Conservation (phyloP, 2,888 invertebrate genomes). For the Oithona nana region DNA sequence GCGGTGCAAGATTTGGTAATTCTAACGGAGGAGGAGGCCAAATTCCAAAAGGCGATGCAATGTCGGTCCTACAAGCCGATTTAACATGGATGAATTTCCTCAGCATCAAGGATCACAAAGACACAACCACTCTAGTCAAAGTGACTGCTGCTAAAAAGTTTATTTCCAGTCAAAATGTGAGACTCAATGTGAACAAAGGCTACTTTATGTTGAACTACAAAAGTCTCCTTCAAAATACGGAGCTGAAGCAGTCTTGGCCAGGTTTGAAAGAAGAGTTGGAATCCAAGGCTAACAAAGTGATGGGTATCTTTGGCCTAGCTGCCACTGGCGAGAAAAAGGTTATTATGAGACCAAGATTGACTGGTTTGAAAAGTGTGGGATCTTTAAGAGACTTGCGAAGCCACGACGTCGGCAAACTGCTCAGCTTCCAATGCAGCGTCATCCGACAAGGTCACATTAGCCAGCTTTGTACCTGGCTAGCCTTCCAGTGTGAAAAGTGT, state of each 20-base stretch:
- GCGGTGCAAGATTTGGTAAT: background rate
- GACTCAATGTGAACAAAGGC: background rate
- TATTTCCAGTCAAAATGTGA: background rate
- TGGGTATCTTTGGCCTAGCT: background rate
- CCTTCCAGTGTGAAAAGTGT: slow-evolving; percentile 54
- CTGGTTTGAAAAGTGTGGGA: background rate
- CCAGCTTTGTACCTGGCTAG: slow-evolving; percentile 51
- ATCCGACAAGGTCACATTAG: slow-evolving; percentile 55
- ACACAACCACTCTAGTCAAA: background rate
- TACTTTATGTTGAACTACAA: background rate
- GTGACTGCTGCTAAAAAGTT: background rate
- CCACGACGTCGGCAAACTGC: slow-evolving; percentile 43
- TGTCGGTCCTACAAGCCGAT: background rate
- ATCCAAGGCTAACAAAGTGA: background rate
- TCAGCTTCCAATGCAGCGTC: slow-evolving; percentile 64
- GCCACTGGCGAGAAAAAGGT: slow-evolving; percentile 25
- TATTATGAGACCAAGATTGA: slow-evolving; percentile 37
- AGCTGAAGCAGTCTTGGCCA: background rate
- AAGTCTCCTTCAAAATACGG: background rate
- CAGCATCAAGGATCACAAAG: background rate
- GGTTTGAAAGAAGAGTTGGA: background rate
- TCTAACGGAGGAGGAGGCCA: background rate
- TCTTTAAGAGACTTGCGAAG: background rate
- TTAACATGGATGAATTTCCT: background rate
- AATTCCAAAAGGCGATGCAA: background rate